Evolutionary conservation across 2,797 vertebrate species (phyloP), one percentile per base, ranked within the genome.

Genomic region (Salarias fasciatus): DNA sequence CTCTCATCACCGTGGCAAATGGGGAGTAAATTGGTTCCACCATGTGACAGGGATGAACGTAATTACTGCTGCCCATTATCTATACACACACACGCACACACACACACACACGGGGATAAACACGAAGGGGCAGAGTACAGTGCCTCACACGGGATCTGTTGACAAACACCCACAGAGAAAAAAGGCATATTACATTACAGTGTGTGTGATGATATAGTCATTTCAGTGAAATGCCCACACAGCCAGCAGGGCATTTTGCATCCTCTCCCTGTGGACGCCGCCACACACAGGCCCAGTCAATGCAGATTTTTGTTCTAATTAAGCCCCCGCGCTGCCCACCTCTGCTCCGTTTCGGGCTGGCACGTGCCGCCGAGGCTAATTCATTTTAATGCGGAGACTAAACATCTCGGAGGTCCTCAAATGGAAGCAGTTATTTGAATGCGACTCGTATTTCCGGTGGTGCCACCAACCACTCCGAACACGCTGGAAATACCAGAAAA

Each of bases 291-390:
- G n/a, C 53, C 55, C 55, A 82, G 68, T 79, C 80, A 66, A 59
- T 46, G 70, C 57, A 64, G 37, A 84, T 68, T 83, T 81, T 38
- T 79, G 69, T 84, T 72, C 76, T 69, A 83, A 82, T 88, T 83
- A 89, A 86, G 61, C 63, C 75, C 64, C 64, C 53, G 5, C 69
- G 44, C 80, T 70, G 62, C 70, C 79, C 77, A 80, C 77, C 75
- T 77, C 66, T 77, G 76, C 65, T 78, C 72, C 52, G 70, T 69
- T n/a, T 69, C 69, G 57, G 56, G 15, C 68, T 83, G 70, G 70
- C 74, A 67, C 57, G 63, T 50, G 47, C 67, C 60, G 72, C 68
- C 52, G 53, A 67, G 47, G 53, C 63, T 79, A 78, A 86, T 85
- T 79, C 40, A 67, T 61, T 78, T 73, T 61, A 82, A 75, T 49